These are phyloP conservation scores for Galeruca laticollis DNA, from an alignment of 2,888 invertebrate species.

Conservation along the genomic window DNA sequence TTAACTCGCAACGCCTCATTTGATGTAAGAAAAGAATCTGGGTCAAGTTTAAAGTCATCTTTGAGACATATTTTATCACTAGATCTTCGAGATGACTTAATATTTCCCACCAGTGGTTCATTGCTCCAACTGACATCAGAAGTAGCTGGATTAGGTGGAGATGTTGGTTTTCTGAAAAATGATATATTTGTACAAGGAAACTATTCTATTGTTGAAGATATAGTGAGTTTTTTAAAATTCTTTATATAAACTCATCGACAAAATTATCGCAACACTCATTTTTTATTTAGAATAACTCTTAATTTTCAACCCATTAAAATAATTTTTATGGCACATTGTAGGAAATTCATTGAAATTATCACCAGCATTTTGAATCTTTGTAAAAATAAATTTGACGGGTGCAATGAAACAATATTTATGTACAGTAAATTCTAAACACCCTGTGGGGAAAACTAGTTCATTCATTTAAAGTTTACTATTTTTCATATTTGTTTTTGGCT, in stretches of 20 bases:
- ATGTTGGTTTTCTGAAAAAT: conserved; percentile 89
- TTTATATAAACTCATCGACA: no score
- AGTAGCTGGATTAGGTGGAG: conserved; percentile 90
- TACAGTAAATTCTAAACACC: no score
- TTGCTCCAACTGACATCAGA: conserved; percentile 83
- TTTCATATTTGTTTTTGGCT: no score
- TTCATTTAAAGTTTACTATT: no score
- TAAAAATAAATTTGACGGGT: no score
- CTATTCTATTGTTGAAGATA: conserved; percentile 71
- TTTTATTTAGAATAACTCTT: conserved; percentile 49
- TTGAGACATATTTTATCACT: conserved; percentile 82
- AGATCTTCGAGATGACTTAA: conserved; percentile 83
- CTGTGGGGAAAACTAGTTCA: no score
- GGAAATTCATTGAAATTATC: no score
- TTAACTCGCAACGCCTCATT: conserved; percentile 83
- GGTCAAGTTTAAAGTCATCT: conserved; percentile 91
- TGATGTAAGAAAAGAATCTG: conserved; percentile 88
- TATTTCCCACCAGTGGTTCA: conserved; percentile 84
- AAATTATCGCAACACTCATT: no score
- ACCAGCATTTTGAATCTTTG: no score
- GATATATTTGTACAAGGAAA: conserved; percentile 77
- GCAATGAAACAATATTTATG: no score
- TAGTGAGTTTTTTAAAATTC: conserved; percentile 65
- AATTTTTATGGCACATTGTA: no score
- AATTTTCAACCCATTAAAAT: no score